Evolutionary conservation across 2,113 vertebrate genomes (phyloP).

Genomic region (Caloenas nicobarica): DNA sequence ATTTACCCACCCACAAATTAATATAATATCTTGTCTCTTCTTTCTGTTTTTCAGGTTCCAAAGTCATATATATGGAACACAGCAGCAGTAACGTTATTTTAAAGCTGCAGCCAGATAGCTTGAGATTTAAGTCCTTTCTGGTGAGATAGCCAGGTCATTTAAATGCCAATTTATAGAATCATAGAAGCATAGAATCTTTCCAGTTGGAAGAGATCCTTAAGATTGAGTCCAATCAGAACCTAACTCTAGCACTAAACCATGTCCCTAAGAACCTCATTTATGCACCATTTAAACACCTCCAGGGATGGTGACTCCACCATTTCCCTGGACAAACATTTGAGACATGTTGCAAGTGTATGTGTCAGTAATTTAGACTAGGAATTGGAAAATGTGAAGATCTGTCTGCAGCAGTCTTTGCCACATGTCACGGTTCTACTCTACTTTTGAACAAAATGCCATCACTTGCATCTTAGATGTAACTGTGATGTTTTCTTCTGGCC

Average conservation of each 20-base stretch:
- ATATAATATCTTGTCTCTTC: neutral
- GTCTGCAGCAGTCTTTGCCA: neutral
- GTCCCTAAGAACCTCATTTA: too few species aligned
- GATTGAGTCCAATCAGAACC: too few species aligned
- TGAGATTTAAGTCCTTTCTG: neutral
- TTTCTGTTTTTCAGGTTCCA: neutral
- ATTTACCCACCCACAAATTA: neutral
- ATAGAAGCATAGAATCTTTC: too few species aligned
- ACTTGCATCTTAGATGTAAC: neutral
- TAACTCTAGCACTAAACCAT: too few species aligned
- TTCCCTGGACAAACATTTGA: neutral
- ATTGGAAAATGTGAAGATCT: neutral
- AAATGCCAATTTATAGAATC: neutral
- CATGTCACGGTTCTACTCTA: neutral
- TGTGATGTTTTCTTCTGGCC: neutral
- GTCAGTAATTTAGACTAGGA: neutral
- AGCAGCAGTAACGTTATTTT: neutral
- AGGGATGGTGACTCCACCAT: too few species aligned
- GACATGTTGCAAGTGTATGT: neutral
- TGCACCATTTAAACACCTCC: too few species aligned
- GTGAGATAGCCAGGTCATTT: neutral
- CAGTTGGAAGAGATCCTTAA: too few species aligned
- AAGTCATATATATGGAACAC: fast-evolving
- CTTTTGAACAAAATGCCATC: neutral
- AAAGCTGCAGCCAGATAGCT: neutral